Evolutionary conservation across 1,140 invertebrate species (phyloP), one percentile per base, ranked within the genome.

Genomic region (Cheumatopsyche charites): DNA sequence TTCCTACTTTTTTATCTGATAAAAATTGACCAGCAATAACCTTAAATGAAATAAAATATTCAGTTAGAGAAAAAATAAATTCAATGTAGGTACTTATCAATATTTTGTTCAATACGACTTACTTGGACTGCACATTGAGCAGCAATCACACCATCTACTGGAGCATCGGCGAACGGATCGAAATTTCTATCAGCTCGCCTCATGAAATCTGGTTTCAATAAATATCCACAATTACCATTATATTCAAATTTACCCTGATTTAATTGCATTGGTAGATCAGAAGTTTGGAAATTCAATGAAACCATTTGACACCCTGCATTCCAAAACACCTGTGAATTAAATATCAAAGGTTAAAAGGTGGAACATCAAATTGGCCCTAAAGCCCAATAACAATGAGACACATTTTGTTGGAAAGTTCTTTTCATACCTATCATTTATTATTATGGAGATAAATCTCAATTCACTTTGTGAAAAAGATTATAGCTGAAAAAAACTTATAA

Each of bases 181-280:
- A 99, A 99, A 78, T 90, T 94, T 77, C 96, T 87, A 83, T 99
- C 98, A 3, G 93, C 90, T 58, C 97, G 87, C 74, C 98, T 87
- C 97, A 99, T 99, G 86, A 99, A 99, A 83, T 99, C 98, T 1
- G 98, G 98, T 82, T 99, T 99, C 66, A 99, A 85, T 12, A 99
- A 85, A 84, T 98, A 99, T 3, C 98, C 97, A 79, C 90, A 97
- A 78, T 94, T 94, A 19, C 96, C 97, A 80, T 98, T 98, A 80
- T 98, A 98, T 82, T 99, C 98, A 85, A 99, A 99, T 87, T 99
- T 99, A 73, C 98, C 98, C 86, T 99, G 97, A 85, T 99, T 99
- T 68, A 99, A 85, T 85, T 99, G 98, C 97, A 99, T 99, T 12
- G 97, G 97, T 72, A 99, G 86, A 87, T 99, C 98, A 13, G 97